These are phyloP conservation scores for Drosophila tristis DNA, from an alignment of 1,140 invertebrate genomes.

Conservation along the genomic window DNA sequence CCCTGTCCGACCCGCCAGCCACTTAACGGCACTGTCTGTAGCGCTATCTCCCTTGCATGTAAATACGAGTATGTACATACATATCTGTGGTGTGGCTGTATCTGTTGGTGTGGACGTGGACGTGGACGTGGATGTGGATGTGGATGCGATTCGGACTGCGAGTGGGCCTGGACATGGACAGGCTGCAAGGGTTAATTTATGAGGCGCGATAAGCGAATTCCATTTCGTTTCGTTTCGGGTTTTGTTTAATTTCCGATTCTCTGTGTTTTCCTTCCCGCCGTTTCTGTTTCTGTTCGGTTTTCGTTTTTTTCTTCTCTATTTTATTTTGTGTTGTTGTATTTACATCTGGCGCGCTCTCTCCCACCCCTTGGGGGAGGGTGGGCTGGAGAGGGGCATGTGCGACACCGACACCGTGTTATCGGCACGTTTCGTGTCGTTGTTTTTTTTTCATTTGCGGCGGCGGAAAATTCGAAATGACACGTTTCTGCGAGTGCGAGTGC, in stretches of 20 bases:
- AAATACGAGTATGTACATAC: neutral
- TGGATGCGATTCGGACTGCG: slow-evolving; percentile 4
- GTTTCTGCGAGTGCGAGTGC: slow-evolving; percentile 63
- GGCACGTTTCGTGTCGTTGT: slow-evolving; percentile 74
- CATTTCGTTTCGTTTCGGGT: slow-evolving; percentile 72
- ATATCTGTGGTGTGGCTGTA: too few species aligned
- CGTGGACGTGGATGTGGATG: too few species aligned
- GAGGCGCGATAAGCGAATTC: slow-evolving; percentile 82
- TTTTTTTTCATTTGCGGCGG: slow-evolving; percentile 43
- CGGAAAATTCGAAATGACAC: slow-evolving; percentile 80
- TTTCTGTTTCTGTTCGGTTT: slow-evolving; percentile 42
- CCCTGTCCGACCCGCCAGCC: slow-evolving; percentile 37
- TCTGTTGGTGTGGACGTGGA: too few species aligned
- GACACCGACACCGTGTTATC: slow-evolving; percentile 81
- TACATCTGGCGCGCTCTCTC: slow-evolving; percentile 49
- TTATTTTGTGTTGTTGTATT: slow-evolving; percentile 56
- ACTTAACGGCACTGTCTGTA: slow-evolving; percentile 40
- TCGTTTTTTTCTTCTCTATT: slow-evolving; percentile 30
- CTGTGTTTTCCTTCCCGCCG: slow-evolving; percentile 40
- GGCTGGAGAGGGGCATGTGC: slow-evolving; percentile 44
- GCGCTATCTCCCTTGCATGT: slow-evolving; percentile 5
- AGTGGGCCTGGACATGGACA: slow-evolving; percentile 35
- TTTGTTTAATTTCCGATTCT: slow-evolving; percentile 82
- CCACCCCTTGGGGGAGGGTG: neutral
- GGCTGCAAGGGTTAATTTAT: slow-evolving; percentile 81